Percentiles rank a stretch among this genome's conserved stretches.
These are phyloP conservation scores for Eupleurogrammus muticus DNA, from an alignment of 2,797 vertebrate species.

Conservation along the genomic window DNA sequence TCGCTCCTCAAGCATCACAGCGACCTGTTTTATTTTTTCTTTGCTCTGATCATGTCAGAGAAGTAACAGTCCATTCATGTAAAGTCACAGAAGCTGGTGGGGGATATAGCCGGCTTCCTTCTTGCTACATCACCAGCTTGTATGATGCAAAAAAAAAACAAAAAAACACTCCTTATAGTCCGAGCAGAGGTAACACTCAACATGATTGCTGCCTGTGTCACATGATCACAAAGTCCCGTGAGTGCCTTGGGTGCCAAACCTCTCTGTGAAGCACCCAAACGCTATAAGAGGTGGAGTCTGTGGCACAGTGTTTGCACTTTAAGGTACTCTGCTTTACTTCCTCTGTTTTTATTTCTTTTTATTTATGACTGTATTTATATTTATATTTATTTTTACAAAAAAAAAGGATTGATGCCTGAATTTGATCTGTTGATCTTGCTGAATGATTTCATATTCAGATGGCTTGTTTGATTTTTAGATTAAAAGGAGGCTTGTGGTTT, in stretches of 20 bases:
- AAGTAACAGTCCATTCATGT: neutral
- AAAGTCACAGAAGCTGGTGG: neutral
- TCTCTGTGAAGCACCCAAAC: constrained; percentile 21
- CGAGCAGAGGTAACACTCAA: constrained; percentile 22
- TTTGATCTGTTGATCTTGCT: constrained; percentile 10
- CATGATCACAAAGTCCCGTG: constrained; percentile 20
- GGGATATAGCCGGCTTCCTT: too few relatives aligned
- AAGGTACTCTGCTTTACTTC: constrained; percentile 56
- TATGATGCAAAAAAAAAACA: neutral
- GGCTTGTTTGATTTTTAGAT: neutral
- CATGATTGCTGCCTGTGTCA: constrained; percentile 26
- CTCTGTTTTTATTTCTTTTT: constrained; percentile 10
- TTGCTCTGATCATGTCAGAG: neutral
- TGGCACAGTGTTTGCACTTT: constrained; percentile 73
- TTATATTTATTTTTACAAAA: constrained; percentile 53
- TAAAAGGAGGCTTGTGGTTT: neutral
- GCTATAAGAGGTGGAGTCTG: constrained; percentile 20
- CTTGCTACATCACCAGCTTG: neutral
- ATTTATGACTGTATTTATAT: constrained; percentile 50
- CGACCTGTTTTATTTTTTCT: too few relatives aligned
- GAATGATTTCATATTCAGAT: constrained; percentile 10
- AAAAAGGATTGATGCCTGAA: constrained; percentile 10
- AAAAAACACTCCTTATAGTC: constrained; percentile 22
- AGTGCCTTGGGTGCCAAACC: constrained; percentile 47
- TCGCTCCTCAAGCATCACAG: too few relatives aligned